Base-by-base conservation (phyloP, 2,113 vertebrate species). In the Irena cyanogastra region DNA sequence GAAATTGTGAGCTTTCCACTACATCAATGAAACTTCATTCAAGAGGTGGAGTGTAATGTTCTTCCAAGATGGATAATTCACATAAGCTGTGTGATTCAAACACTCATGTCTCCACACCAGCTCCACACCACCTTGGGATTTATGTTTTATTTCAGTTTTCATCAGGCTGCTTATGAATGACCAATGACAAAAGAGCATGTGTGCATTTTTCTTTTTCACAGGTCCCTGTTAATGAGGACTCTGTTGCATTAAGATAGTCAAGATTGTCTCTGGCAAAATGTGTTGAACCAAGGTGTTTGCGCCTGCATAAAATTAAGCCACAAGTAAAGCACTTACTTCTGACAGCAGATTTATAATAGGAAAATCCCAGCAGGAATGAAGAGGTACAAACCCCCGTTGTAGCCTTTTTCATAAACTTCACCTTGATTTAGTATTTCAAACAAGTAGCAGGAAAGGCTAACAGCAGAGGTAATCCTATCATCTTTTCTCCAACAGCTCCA, bases 341-440 rank as follows among this genome's bases (percentile, higher is more conserved):
- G 98, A 98, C 97, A 98, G 97, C 95, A 98, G 98, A 98, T 98
- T 98, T 98, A 98, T 98, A 98, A 98, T 97, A 97, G 97, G 95
- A 97, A 98, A 98, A 97, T 97, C 98, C 69, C 98, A 97, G 97
- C 97, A 97, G 98, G 98, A 98, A 97, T 26, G 97, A 98, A 97
- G 97, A 98, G 97, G 97, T 98, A 98, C 97, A 98, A 98, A 97
- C 95, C 97, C 92, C 96, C 1, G 64, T 97, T 93, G 95, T 97
- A 98, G 97, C 96, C 95, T 97, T 97, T 97, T 98, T 98, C 98
- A 98, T 98, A 98, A 98, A 98, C 98, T 98, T 97, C 98, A 97
- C 96, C 98, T 98, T 98, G 98, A 98, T 98, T 98, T 98, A 98
- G 96, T 97, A 96, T 97, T 98, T 97, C 95, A 95, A 95, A 92